Evolutionary conservation across 2,888 invertebrate species (phyloP), one percentile per base, ranked within the genome.

Genomic region (Orthonevra nobilis): DNA sequence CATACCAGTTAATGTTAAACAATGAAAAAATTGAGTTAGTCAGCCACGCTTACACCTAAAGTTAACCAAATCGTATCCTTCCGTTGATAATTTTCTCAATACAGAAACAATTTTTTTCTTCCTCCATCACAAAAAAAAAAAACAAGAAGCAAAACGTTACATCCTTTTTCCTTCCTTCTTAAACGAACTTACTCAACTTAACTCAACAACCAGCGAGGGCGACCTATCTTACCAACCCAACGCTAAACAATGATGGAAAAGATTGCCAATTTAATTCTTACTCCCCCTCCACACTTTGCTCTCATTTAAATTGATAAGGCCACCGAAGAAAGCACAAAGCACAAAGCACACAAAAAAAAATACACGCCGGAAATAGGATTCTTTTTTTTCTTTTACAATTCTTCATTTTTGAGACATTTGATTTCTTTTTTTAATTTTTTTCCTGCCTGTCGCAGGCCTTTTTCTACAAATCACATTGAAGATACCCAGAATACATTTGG

Each of bases 241-340:
- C 40, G 42, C 17, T 42, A 44, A 42, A 32, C 42, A 73, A 66
- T 58, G 50, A 66, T 20, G 50, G 36, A 58, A 73, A 68, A 73
- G 58, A 73, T 73, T 68, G 74, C 74, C 60, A 54, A 60, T 68
- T 74, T 46, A 32, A 73, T 40, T 52, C 52, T n/a, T n/a, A n/a
- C n/a, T n/a, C 42, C 10, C 48, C 26, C 46, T 30, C 14, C 26
- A 19, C 19, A 28, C 52, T n/a, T 17, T 19, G 19, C 17, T 30
- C 56, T 40, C 52, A 36, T 60, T 66, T 74, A 44, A 68, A 68
- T 52, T 73, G 72, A 56, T 56, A 64, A 64, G 28, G 30, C 44
- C 44, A 15, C 12, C 26, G 28, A 40, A 20, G 19, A 12, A 23
- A 3, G 14, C 14, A 44, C n/a, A 64, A 17, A 42, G 17, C 14